Evolutionary conservation across 2,888 invertebrate genomes (phyloP).

Genomic region (Cyclophora albipunctata): DNA sequence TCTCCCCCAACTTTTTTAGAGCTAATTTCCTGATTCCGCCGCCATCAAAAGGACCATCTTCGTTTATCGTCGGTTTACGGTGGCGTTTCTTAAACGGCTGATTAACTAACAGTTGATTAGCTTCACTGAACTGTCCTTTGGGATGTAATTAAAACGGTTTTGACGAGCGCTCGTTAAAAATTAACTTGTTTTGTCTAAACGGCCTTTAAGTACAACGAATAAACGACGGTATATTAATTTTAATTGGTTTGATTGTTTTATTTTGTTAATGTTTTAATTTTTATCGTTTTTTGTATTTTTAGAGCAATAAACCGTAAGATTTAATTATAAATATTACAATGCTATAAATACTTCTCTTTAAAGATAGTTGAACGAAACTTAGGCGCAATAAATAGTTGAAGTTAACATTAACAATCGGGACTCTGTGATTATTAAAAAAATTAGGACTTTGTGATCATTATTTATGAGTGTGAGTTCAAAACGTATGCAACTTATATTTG

Average conservation of each 20-base stretch:
- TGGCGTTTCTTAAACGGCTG: conserved; percentile 42
- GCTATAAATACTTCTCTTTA: too few relatives aligned
- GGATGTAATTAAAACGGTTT: conserved; percentile 55
- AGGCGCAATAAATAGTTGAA: too few relatives aligned
- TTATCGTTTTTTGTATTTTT: not conserved
- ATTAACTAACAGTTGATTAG: conserved; percentile 55
- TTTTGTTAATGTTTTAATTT: conserved; percentile 7
- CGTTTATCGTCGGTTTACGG: conserved; percentile 43
- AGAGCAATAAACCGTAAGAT: conserved; percentile 16
- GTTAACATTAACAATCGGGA: too few relatives aligned
- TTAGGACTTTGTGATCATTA: too few relatives aligned
- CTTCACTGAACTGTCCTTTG: conserved; percentile 36
- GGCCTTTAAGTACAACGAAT: conserved; percentile 6
- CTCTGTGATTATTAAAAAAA: too few relatives aligned
- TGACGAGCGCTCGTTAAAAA: conserved; percentile 55
- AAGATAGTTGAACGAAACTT: too few relatives aligned
- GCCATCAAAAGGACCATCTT: conserved; percentile 22
- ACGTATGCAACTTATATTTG: too few relatives aligned
- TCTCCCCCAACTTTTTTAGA: conserved; percentile 26
- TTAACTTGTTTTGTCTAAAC: conserved; percentile 49
- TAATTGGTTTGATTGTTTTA: conserved; percentile 2
- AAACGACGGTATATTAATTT: conserved; percentile 17
- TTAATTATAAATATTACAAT: not conserved
- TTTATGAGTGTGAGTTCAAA: too few relatives aligned
- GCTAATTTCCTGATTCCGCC: conserved; percentile 48